phyloP scores from a whole-genome alignment of 2,113 vertebrate species.

The Danio rerio region DNA sequence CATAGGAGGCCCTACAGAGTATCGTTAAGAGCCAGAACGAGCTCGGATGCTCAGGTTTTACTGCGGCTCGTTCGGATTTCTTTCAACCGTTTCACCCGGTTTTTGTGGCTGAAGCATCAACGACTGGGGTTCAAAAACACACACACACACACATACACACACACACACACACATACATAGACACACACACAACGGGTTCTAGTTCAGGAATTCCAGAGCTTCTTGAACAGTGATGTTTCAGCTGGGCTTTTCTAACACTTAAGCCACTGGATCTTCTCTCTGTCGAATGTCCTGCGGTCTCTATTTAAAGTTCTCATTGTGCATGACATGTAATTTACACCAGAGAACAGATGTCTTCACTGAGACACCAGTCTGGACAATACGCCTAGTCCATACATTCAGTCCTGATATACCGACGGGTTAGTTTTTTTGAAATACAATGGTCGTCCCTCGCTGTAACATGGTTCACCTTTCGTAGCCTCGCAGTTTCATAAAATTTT shows the following conservation, averaged over 20 bases:
- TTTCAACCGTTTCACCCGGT: conserved; percentile 80
- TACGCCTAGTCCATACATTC: background rate
- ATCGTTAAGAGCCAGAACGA: conserved; percentile 90
- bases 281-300: conserved; percentile 38
- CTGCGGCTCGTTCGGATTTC: conserved; percentile 89
- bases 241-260: conserved; percentile 35
- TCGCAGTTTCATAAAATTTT: too few relatives aligned
- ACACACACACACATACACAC: background rate
- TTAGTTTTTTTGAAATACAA: background rate
- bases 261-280: conserved; percentile 11
- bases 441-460: too few relatives aligned
- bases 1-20: conserved; percentile 86
- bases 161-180: too few relatives aligned
- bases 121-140: conserved; percentile 54
- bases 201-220: background rate
- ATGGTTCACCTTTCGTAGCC: too few relatives aligned
- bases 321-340: conserved; percentile 54
- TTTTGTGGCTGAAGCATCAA: background rate
- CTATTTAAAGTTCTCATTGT: conserved; percentile 52
- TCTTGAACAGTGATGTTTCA: conserved; percentile 22
- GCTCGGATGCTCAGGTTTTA: conserved; percentile 94
- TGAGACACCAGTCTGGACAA: conserved; percentile 17
- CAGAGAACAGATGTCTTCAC: conserved; percentile 46
- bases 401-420: too few relatives aligned
- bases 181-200: background rate